Base-by-base conservation (phyloP, 2,113 vertebrate genomes). In the Xenopus borealis region DNA sequence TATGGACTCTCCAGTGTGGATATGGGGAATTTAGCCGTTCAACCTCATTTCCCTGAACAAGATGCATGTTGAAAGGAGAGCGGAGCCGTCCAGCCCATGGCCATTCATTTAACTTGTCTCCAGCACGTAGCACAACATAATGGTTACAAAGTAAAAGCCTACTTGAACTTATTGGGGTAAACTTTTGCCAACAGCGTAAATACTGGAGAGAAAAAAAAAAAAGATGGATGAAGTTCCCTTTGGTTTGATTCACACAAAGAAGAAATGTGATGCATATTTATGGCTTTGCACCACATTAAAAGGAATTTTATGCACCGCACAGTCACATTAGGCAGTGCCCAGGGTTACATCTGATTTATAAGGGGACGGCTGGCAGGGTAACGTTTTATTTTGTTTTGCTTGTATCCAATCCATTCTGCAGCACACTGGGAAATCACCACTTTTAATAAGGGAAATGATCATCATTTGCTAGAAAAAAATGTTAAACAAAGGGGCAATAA, bases 41-140 rank as follows among this genome's bases (percentile, higher is more conserved):
- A 77, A 77, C 74, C 74, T 77, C 74, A 77, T 77, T 77, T 70
- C 74, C 66, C 67, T 69, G 66, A 75, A 75, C 73, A 75, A 75
- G 66, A 69, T 69, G 73, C 66, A 75, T 75, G 66, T 66, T 62
- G 66, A 75, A 75, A 66, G 73, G 73, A 75, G 27, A 46, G 58
- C 30, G 46, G 66, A 75, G 73, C 73, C 57, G 66, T 69, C 66
- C 73, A 75, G 73, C 73, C 58, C 66, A 69, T 58, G 66, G 66
- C 73, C 73, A 75, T 75, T 75, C 73, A 75, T 75, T 75, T 75
- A 75, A 66, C 73, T 75, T 75, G 66, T 75, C 63, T 75, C 73
- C 69, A 75, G 73, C 66, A 30, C 61, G 73, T 69, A 75, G 65
- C 40, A 75, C 69, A 69, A 59, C 58, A 69, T 75, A 75, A 75